Conservation (phyloP, 30 jellyfish, hydroid and myxozoan species). For the Aurelia coerulea region DNA sequence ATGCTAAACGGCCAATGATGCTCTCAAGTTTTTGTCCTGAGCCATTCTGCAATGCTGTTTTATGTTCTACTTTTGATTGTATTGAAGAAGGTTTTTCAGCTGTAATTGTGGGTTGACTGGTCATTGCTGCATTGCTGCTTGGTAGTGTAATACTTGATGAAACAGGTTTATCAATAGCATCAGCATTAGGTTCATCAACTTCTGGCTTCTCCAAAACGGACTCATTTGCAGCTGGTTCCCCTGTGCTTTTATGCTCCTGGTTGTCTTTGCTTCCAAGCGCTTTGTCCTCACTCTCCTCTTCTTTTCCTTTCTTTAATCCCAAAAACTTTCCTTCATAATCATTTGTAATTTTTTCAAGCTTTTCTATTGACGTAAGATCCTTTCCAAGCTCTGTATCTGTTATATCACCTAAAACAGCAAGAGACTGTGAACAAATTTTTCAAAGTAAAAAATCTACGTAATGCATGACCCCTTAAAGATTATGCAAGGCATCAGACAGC, state of each 20-base stretch:
- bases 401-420: too few relatives aligned
- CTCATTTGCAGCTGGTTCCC: neutral
- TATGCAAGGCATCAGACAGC: too few relatives aligned
- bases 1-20: conserved; percentile 58
- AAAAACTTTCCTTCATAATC: conserved; percentile 17
- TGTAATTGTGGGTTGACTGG: neutral
- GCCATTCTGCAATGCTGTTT: conserved; percentile 49
- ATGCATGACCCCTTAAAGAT: too few relatives aligned
- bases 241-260: neutral
- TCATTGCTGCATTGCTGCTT: neutral
- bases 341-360: conserved; percentile 13
- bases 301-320: neutral
- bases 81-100: neutral
- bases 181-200: neutral
- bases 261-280: neutral
- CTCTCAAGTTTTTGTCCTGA: conserved; percentile 71
- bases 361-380: conserved; percentile 9
- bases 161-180: neutral
- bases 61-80: conserved; percentile 10
- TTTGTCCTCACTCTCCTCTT: neutral
- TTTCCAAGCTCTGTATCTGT: too few relatives aligned
- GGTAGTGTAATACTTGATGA: neutral
- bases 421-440: too few relatives aligned
- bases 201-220: neutral
- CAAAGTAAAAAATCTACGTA: too few relatives aligned